phyloP scores from a whole-genome alignment of 2,113 vertebrate genomes.

The Xiphophorus couchianus region DNA sequence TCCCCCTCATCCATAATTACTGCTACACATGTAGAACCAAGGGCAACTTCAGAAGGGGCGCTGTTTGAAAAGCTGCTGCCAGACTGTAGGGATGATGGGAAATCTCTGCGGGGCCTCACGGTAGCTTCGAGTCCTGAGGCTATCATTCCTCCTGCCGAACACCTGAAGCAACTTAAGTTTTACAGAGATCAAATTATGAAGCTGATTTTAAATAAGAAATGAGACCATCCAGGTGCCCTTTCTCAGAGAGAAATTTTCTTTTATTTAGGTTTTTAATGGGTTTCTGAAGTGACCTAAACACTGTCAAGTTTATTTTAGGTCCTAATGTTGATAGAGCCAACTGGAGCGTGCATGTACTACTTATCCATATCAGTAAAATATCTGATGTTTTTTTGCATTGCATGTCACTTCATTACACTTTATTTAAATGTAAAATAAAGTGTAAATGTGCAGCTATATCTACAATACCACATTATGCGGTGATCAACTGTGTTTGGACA shows the following conservation, averaged over 20 bases:
- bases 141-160: slow-evolving; percentile 77
- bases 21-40: slow-evolving; percentile 88
- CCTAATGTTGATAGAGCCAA: slow-evolving; percentile 8
- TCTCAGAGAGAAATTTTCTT: slow-evolving; percentile 43
- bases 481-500: background rate
- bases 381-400: background rate
- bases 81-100: slow-evolving; percentile 77
- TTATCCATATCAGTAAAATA: background rate
- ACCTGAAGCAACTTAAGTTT: slow-evolving; percentile 83
- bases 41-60: slow-evolving; percentile 85
- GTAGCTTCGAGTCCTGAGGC: slow-evolving; percentile 79
- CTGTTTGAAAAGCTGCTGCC: slow-evolving; percentile 76
- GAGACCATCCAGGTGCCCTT: slow-evolving; percentile 60
- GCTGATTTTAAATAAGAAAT: slow-evolving; percentile 80
- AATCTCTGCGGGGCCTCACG: slow-evolving; percentile 77
- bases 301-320: slow-evolving; percentile 12
- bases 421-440: slow-evolving; percentile 9
- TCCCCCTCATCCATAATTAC: slow-evolving; percentile 87
- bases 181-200: slow-evolving; percentile 82
- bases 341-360: slow-evolving; percentile 1
- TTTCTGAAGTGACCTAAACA: slow-evolving; percentile 34
- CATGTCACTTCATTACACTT: background rate
- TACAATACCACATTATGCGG: background rate
- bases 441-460: background rate
- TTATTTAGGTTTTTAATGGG: slow-evolving; percentile 50